Percentiles rank a stretch among this genome's conserved stretches.
Evolutionary conservation across 35 echinoderm and acorn worm species (phyloP).

Genomic region (Stichopus chloronotus): DNA sequence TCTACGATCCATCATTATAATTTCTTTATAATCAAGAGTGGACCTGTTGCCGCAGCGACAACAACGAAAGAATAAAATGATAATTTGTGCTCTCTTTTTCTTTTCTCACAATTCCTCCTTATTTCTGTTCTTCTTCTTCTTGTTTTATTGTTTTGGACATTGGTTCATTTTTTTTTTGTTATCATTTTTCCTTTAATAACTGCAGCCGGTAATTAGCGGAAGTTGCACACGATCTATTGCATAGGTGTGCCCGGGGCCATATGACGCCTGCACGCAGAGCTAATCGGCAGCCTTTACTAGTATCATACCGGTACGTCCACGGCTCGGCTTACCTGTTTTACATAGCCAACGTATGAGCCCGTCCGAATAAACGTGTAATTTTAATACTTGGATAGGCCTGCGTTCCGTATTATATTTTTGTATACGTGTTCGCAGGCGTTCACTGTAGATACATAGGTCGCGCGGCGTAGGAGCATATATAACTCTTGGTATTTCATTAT

Average conservation of each 20-base stretch:
- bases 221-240: constrained; percentile 34
- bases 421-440: too few relatives aligned
- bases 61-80: not conserved
- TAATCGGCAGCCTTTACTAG: not conserved
- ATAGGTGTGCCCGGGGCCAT: constrained; percentile 52
- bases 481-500: too few relatives aligned
- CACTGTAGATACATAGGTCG: too few relatives aligned
- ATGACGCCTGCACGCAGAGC: constrained; percentile 32
- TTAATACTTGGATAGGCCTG: not conserved
- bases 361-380: constrained; percentile 4
- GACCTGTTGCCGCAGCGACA: not conserved
- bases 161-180: not conserved
- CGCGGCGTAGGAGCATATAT: too few relatives aligned
- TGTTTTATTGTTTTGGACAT: not conserved
- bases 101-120: not conserved
- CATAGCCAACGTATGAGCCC: constrained; percentile 12
- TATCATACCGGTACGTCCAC: not conserved
- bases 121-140: not conserved
- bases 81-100: not conserved
- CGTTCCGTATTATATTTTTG: too few relatives aligned
- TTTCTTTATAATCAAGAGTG: not conserved
- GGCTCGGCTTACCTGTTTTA: constrained; percentile 42
- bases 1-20: too few relatives aligned
- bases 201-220: constrained; percentile 21
- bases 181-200: not conserved